These are phyloP conservation scores for Zygothrica quintamaculata DNA, from an alignment of 2,888 invertebrate genomes.

Conservation along the genomic window DNA sequence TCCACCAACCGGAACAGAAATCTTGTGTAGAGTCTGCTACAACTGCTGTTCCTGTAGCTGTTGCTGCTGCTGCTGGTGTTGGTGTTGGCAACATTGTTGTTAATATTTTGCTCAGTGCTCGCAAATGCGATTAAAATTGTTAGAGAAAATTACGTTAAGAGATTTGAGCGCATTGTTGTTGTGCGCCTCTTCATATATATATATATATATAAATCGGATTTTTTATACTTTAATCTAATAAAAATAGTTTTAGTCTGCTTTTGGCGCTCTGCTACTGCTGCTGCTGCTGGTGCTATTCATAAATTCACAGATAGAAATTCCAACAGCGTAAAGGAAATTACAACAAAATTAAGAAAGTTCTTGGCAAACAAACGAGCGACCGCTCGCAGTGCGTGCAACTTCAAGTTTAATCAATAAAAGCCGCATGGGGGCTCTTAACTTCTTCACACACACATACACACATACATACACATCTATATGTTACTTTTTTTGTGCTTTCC, in stretches of 20 bases:
- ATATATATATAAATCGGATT: slow-evolving; percentile 10
- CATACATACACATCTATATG: slow-evolving; percentile 5
- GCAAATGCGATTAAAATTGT: slow-evolving; percentile 81
- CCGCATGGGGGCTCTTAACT: slow-evolving; percentile 60
- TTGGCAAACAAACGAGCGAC: slow-evolving; percentile 45
- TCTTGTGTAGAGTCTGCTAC: slow-evolving; percentile 13
- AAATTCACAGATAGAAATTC: slow-evolving; percentile 81
- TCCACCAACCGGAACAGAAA: slow-evolving; percentile 34
- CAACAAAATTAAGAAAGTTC: slow-evolving; percentile 79
- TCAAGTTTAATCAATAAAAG: slow-evolving; percentile 79
- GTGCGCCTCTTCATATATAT: neutral
- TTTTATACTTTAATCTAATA: slow-evolving; percentile 72
- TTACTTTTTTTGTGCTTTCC: slow-evolving; percentile 11
- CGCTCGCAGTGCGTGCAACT: slow-evolving; percentile 69
- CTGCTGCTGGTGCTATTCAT: too few relatives aligned
- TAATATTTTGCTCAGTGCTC: slow-evolving; percentile 62
- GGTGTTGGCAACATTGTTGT: slow-evolving; percentile 64
- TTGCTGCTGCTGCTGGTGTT: neutral
- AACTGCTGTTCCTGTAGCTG: neutral
- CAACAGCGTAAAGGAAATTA: slow-evolving; percentile 77
- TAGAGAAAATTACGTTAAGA: slow-evolving; percentile 71
- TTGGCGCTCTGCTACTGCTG: too few relatives aligned
- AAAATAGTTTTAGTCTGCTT: slow-evolving; percentile 68
- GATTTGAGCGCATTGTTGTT: slow-evolving; percentile 60
- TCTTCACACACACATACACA: slow-evolving; percentile 10